Conservation (phyloP, 2,113 vertebrate genomes). For the Planiliza haematocheilus region DNA sequence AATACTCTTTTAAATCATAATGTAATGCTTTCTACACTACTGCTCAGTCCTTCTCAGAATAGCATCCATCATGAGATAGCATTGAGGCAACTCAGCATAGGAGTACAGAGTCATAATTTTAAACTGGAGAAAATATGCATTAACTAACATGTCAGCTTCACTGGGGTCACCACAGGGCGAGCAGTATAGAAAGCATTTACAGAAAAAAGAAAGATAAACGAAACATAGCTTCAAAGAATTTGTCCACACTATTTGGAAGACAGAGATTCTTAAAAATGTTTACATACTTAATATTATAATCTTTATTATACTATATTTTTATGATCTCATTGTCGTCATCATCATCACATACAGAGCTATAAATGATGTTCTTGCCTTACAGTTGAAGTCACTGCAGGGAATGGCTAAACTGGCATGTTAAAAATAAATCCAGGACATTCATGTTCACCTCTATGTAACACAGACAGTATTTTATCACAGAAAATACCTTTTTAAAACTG, state of each 20-base stretch:
- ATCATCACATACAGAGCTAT: slow-evolving; percentile 73
- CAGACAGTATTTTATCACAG: slow-evolving; percentile 44
- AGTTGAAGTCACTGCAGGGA: slow-evolving; percentile 60
- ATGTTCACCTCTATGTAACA: slow-evolving; percentile 49
- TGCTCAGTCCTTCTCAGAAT: slow-evolving; percentile 59
- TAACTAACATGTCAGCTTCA: slow-evolving; percentile 54
- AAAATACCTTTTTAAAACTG: slow-evolving; percentile 37
- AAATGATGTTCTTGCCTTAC: slow-evolving; percentile 61
- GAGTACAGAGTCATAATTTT: slow-evolving; percentile 47
- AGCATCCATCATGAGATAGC: slow-evolving; percentile 42
- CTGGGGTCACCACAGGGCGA: slow-evolving; percentile 58
- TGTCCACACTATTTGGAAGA: slow-evolving; percentile 83
- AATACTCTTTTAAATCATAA: slow-evolving; percentile 82
- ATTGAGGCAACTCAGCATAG: slow-evolving; percentile 51
- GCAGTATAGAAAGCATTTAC: slow-evolving; percentile 80
- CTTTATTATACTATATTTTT: slow-evolving; percentile 73
- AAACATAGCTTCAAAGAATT: slow-evolving; percentile 68
- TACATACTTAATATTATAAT: slow-evolving; percentile 79
- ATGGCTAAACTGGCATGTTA: slow-evolving; percentile 52
- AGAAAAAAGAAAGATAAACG: slow-evolving; percentile 51
- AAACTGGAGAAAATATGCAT: slow-evolving; percentile 55
- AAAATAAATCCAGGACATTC: slow-evolving; percentile 30
- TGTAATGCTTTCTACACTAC: slow-evolving; percentile 80
- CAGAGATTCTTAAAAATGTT: slow-evolving; percentile 80
- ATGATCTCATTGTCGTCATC: slow-evolving; percentile 59